phyloP scores from a whole-genome alignment of 2,888 invertebrate genomes.

The Clostera curtula region DNA sequence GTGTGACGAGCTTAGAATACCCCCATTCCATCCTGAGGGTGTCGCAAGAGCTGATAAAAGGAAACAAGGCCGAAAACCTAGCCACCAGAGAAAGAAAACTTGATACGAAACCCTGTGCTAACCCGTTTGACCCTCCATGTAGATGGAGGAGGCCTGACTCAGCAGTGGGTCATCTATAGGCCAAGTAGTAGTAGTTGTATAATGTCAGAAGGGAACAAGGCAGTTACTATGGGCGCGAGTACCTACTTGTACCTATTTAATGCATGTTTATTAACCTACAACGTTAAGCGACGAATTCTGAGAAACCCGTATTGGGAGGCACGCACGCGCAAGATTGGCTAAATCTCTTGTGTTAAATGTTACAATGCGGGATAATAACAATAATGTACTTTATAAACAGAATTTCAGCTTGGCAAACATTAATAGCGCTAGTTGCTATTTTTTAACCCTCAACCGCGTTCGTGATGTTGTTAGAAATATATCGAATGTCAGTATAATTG shows the following conservation, averaged over 20 bases:
- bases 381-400: constrained; percentile 31
- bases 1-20: too few species aligned
- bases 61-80: too few species aligned
- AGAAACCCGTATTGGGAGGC: constrained; percentile 67
- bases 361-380: constrained; percentile 52
- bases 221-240: constrained; percentile 7
- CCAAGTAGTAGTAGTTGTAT: too few species aligned
- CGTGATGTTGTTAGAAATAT: background rate
- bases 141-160: too few species aligned
- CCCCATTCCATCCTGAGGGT: too few species aligned
- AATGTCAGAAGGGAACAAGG: background rate
- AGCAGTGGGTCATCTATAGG: too few species aligned
- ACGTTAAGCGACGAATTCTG: constrained; percentile 51
- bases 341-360: constrained; percentile 52
- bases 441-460: constrained; percentile 11
- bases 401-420: constrained; percentile 15
- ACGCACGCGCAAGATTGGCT: constrained; percentile 64
- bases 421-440: constrained; percentile 12
- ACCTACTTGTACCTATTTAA: constrained; percentile 25
- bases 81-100: too few species aligned
- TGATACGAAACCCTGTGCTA: too few species aligned
- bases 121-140: too few species aligned
- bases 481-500: too few species aligned
- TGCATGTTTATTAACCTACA: constrained; percentile 41
- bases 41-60: too few species aligned